Percentiles rank a stretch among this genome's conserved stretches.
phyloP scores from a whole-genome alignment of 2,888 invertebrate species.

The Drosophila subsilvestris region DNA sequence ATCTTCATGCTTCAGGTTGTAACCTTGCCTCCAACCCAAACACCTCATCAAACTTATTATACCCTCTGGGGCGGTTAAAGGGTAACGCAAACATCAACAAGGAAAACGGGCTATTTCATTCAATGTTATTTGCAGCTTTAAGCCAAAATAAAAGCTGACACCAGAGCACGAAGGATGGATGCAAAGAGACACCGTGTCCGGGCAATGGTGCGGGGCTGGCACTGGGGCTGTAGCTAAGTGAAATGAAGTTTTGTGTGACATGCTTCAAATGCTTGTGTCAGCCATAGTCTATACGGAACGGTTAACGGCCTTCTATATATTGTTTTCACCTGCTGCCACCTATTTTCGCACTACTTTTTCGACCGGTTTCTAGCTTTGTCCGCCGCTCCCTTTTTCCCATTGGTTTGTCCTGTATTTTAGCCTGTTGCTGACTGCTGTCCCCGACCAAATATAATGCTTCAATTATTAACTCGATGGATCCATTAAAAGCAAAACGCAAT shows the following conservation, averaged over 20 bases:
- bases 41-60: not conserved
- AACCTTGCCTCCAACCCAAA: too few species aligned
- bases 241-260: conserved; percentile 68
- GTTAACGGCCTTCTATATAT: conserved; percentile 3
- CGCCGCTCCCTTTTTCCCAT: conserved; percentile 17
- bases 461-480: conserved; percentile 46
- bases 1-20: too few species aligned
- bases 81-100: conserved; percentile 31
- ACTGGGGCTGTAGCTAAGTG: conserved; percentile 28
- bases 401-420: conserved; percentile 11
- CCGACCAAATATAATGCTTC: conserved; percentile 14
- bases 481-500: conserved; percentile 60
- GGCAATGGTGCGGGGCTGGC: too few species aligned
- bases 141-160: conserved; percentile 69
- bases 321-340: not conserved
- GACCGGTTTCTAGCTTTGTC: too few species aligned
- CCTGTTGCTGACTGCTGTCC: conserved; percentile 27
- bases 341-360: not conserved
- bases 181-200: conserved; percentile 17
- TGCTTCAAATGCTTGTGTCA: conserved; percentile 57
- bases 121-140: conserved; percentile 70
- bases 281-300: conserved; percentile 30
- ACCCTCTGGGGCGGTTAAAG: not conserved
- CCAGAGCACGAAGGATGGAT: conserved; percentile 15
- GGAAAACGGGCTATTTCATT: conserved; percentile 63